Evolutionary conservation across 2,113 vertebrate genomes (phyloP).

Genomic region (Petaurus breviceps): DNA sequence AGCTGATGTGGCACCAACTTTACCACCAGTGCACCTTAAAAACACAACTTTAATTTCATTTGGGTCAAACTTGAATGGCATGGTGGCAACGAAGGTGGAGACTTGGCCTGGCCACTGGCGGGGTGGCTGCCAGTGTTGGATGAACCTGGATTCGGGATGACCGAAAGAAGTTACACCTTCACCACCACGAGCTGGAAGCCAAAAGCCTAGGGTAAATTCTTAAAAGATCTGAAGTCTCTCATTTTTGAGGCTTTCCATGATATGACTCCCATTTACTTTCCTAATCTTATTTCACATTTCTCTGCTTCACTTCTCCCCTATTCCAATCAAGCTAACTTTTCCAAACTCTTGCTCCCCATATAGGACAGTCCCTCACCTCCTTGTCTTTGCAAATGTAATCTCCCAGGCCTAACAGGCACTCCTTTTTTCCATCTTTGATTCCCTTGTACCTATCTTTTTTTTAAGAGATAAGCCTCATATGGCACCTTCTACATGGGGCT

Average conservation of each 20-base stretch:
- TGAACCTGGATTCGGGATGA: too few relatives aligned
- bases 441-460: background rate
- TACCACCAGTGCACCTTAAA: too few relatives aligned
- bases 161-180: too few relatives aligned
- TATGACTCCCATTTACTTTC: background rate
- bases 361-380: background rate
- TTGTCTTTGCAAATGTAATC: background rate
- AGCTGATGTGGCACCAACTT: too few relatives aligned
- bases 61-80: too few relatives aligned
- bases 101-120: too few relatives aligned
- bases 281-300: background rate
- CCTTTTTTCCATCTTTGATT: background rate
- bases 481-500: fast-evolving
- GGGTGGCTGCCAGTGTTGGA: too few relatives aligned
- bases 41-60: too few relatives aligned
- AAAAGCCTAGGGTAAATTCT: too few relatives aligned
- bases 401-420: background rate
- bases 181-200: too few relatives aligned
- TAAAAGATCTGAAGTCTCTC: background rate
- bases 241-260: background rate
- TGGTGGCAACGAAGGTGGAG: too few relatives aligned
- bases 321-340: background rate
- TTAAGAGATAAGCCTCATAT: background rate
- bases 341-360: background rate
- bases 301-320: background rate